Evolutionary conservation across 2,797 vertebrate species (phyloP).

Genomic region (Loriculus beryllinus): DNA sequence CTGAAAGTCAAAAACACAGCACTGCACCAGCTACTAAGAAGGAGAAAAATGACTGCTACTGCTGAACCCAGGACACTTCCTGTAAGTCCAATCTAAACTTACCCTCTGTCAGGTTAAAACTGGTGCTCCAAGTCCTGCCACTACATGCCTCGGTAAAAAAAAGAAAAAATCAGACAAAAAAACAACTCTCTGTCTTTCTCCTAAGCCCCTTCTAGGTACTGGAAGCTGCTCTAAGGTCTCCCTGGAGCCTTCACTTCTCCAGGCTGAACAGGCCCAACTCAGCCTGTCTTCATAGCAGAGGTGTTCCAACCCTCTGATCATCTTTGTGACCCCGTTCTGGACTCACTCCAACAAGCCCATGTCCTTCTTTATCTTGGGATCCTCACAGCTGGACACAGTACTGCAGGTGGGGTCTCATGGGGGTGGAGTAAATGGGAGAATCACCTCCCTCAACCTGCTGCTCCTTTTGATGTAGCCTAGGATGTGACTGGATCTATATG

Average conservation of each 20-base stretch:
- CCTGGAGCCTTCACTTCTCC: background rate
- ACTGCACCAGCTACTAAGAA: background rate
- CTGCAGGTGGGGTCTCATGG: background rate
- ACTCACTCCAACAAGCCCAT: background rate
- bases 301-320: background rate
- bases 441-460: fast-evolving
- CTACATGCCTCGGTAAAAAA: background rate
- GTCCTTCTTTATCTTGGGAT: background rate
- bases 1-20: background rate
- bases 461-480: background rate
- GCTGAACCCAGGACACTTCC: background rate
- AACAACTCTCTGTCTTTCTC: background rate
- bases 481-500: fast-evolving
- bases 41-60: background rate
- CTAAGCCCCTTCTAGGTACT: background rate
- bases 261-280: background rate
- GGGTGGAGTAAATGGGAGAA: background rate
- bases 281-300: background rate
- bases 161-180: background rate
- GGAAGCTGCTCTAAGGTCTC: background rate
- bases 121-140: background rate
- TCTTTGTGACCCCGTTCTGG: background rate
- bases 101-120: background rate
- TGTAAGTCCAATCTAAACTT: background rate
- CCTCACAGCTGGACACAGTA: background rate